Evolutionary conservation across 2,888 invertebrate species (phyloP), one percentile per base, ranked within the genome.

Genomic region (Metopia argyrocephala): DNA sequence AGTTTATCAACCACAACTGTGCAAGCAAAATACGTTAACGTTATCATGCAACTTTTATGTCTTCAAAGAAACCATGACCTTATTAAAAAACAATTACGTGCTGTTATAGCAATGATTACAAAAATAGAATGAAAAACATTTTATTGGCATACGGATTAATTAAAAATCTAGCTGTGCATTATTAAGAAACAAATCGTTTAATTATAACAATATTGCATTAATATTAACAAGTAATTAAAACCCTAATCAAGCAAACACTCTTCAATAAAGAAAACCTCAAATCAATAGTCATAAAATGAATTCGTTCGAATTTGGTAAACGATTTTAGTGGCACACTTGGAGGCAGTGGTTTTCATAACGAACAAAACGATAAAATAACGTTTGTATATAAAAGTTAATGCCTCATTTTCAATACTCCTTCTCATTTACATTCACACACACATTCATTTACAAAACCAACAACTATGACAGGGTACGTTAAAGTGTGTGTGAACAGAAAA

Each of bases 11-110:
- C n/a, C n/a, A n/a, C n/a, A n/a, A n/a, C n/a, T n/a, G n/a, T n/a
- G n/a, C n/a, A n/a, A n/a, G n/a, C n/a, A n/a, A 38, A 9, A 6
- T 12, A 31, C 31, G 2, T 38, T n/a, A n/a, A n/a, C n/a, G n/a
- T n/a, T n/a, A n/a, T n/a, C n/a, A n/a, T n/a, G n/a, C n/a, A n/a
- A 38, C 2, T 12, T 15, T 38, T 38, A 4, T 38, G 38, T 4
- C 38, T 12, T 38, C 15, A 9, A 12, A 1, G 38, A 9, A 38
- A 15, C 2, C 31, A 23, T 23, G 69, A 45, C 57, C 31, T 74
- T 18, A 64, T 68, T 59, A 50, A 45, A 52, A 70, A 54, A 18
- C 15, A 38, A 38, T 38, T 38, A 38, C 38, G 9, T 38, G 38
- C 3, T 38, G 15, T 38, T 38, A 38, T 5, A 38, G 38, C 5